A percentile compares a stretch with the other conserved stretches of the same genome.
These are phyloP conservation scores for Thunnus thynnus DNA, from an alignment of 2,113 vertebrate species.

Conservation along the genomic window DNA sequence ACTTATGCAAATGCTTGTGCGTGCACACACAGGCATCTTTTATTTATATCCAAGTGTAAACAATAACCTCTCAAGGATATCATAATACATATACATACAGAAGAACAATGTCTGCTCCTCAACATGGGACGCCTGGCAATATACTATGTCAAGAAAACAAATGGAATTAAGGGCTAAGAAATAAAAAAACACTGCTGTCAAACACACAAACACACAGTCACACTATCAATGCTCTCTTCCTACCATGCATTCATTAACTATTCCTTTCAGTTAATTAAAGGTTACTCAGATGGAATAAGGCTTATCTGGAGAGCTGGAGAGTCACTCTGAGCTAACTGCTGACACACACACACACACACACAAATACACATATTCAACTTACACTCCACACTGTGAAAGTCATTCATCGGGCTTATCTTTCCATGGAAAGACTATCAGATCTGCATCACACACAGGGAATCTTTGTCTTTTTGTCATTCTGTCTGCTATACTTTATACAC, in stretches of 20 bases:
- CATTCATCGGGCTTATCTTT: conserved; percentile 63
- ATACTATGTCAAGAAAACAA: not conserved
- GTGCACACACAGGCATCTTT: not conserved
- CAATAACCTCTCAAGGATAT: not conserved
- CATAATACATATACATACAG: not conserved
- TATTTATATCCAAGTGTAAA: conserved; percentile 6
- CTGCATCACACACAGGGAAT: conserved; percentile 44
- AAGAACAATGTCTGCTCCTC: not conserved
- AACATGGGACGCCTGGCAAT: not conserved
- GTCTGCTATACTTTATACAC: conserved; percentile 19
- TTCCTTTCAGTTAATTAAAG: conserved; percentile 67
- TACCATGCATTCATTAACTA: conserved; percentile 55
- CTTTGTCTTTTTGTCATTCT: conserved; percentile 43
- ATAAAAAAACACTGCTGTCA: not conserved
- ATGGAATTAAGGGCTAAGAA: not conserved
- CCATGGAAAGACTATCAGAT: conserved; percentile 52
- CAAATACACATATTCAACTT: conserved; percentile 12
- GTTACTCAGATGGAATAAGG: conserved; percentile 65
- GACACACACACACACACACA: conserved; percentile 15
- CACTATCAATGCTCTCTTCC: conserved; percentile 18
- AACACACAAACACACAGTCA: conserved; percentile 3
- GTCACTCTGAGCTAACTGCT: conserved; percentile 44
- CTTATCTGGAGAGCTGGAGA: conserved; percentile 56
- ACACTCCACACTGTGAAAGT: conserved; percentile 34
- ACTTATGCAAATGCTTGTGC: not conserved